phyloP scores from a whole-genome alignment of 2,888 invertebrate species.

The Athrips mouffetella region DNA sequence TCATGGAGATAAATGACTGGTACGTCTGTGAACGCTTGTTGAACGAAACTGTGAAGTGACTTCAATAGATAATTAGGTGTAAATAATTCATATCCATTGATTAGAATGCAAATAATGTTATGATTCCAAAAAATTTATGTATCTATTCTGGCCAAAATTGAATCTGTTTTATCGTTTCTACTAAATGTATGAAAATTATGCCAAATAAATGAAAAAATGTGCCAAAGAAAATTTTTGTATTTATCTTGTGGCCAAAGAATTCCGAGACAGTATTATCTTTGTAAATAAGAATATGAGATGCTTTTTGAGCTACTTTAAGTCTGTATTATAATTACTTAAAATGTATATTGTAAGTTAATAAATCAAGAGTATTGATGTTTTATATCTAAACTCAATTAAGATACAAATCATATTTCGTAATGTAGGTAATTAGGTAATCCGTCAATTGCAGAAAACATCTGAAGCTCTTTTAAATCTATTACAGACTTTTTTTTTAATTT shows the following conservation, averaged over 20 bases:
- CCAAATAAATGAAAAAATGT: conserved; percentile 6
- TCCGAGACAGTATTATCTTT: neutral
- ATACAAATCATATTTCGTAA: conserved; percentile 1
- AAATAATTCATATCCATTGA: conserved; percentile 39
- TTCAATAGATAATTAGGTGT: conserved; percentile 22
- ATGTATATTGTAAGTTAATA: neutral
- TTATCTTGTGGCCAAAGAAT: no score
- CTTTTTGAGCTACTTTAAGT: neutral
- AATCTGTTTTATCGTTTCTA: neutral
- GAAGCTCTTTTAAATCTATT: no score
- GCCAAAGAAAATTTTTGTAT: no score
- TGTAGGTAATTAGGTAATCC: neutral
- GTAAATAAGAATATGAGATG: conserved; percentile 4
- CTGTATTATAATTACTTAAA: neutral
- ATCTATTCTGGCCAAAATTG: neutral
- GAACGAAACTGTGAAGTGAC: neutral
- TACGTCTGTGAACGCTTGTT: neutral
- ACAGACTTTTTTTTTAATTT: no score
- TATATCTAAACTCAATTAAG: conserved; percentile 2
- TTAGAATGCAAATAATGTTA: conserved; percentile 9
- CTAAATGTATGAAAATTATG: neutral
- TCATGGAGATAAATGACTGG: neutral
- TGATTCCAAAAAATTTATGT: conserved; percentile 13
- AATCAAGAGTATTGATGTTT: conserved; percentile 12
- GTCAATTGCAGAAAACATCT: no score